A percentile compares a stretch with the other conserved stretches of the same genome.
phyloP scores from a whole-genome alignment of 2,113 vertebrate genomes.

The Myotis lucifugus region DNA sequence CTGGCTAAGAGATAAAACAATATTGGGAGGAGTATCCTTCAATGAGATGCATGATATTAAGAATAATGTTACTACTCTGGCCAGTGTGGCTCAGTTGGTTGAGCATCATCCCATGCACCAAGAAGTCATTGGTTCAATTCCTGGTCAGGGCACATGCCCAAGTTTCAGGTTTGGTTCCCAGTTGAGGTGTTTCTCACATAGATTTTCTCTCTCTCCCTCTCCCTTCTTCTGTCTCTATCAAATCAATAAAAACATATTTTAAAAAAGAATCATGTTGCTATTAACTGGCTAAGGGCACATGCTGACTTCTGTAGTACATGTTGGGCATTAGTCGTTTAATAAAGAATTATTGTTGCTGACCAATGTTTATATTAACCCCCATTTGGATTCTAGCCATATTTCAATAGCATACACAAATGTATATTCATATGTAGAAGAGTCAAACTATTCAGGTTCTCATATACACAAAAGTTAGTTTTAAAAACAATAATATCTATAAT shows the following conservation, averaged over 20 bases:
- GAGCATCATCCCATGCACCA: too few species aligned
- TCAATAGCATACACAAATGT: neutral
- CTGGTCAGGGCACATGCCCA: too few species aligned
- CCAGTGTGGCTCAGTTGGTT: too few species aligned
- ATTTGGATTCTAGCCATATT: neutral
- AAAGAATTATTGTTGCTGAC: neutral
- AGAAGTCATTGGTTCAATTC: too few species aligned
- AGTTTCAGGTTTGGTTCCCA: neutral
- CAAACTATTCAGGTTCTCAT: slow-evolving; percentile 2
- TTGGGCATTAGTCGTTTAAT: neutral
- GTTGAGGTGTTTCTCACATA: neutral
- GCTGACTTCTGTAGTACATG: neutral
- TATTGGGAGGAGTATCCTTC: neutral
- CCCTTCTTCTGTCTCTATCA: neutral
- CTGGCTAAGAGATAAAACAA: neutral
- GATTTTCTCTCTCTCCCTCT: neutral
- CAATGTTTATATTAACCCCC: neutral
- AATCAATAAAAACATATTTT: too few species aligned
- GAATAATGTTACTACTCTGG: neutral
- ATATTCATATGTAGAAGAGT: neutral
- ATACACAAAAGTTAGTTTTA: neutral
- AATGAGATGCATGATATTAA: neutral
- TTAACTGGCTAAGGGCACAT: neutral
- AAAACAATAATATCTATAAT: neutral
- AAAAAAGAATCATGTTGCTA: neutral